These are phyloP conservation scores for Rallus limicola DNA, from an alignment of 2,113 vertebrate genomes.

Conservation along the genomic window DNA sequence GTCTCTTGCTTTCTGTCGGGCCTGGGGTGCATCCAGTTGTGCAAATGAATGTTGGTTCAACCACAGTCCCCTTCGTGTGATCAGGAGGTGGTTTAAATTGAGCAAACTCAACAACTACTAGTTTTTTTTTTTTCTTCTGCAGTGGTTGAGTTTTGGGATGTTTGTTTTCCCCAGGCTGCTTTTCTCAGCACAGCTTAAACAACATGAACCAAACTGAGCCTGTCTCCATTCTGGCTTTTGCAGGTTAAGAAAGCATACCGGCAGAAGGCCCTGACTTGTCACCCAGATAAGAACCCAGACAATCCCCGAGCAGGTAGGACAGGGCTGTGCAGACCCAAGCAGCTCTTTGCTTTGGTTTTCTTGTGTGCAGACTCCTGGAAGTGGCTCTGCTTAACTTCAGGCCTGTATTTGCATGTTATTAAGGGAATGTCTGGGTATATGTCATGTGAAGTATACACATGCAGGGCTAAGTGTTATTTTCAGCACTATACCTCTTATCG, in stretches of 20 bases:
- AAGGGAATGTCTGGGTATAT: not conserved
- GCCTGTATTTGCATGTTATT: not conserved
- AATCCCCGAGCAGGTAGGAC: constrained; percentile 92
- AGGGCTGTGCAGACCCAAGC: not conserved
- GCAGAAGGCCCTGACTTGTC: constrained; percentile 92
- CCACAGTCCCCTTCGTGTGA: not conserved
- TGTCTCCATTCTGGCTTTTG: not conserved
- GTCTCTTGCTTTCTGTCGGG: not conserved
- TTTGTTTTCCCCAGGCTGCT: not conserved
- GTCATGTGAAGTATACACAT: rapidly evolving
- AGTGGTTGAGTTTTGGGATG: not conserved
- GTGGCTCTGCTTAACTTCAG: not conserved
- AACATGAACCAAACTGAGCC: not conserved
- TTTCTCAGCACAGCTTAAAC: not conserved
- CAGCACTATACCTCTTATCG: rapidly evolving
- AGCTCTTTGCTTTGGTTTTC: rapidly evolving
- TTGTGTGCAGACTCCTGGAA: not conserved
- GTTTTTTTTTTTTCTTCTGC: not conserved
- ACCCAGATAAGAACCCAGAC: constrained; percentile 97
- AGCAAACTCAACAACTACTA: not conserved
- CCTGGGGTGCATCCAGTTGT: not conserved
- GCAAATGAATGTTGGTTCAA: not conserved
- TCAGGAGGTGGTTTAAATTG: not conserved
- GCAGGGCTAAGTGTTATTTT: not conserved
- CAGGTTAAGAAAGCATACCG: constrained; percentile 97